Evolutionary conservation across 2,888 invertebrate genomes (phyloP), one percentile per base, ranked within the genome.

Genomic region (Conchocele bisecta): DNA sequence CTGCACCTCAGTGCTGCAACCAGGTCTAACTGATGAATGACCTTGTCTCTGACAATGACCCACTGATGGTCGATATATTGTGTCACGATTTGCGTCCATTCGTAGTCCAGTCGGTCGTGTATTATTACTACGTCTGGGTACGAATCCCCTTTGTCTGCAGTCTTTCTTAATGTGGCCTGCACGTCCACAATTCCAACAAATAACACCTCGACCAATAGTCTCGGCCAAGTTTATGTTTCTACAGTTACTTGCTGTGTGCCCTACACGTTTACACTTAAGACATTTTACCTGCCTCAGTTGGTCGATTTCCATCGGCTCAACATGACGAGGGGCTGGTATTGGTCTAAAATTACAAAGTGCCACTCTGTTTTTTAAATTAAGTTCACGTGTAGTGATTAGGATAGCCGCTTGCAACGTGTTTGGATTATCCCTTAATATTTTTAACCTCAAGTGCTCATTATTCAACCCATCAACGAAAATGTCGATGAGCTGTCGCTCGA

Each of bases 361-460:
- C n/a, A n/a, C n/a, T n/a, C n/a, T n/a, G n/a, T n/a, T n/a, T 67
- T 56, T 42, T 24, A 67, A 44, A 54, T 61, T 72, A 57, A 60
- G 60, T 37, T 72, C 63, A 5, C 39, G 13, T 9, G 37, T 44
- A 1, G 60, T 63, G 7, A 48, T 42, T 9, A 20, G 24, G 1
- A 67, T 54, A 2, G 65, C 65, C 0, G 17, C 46, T 17, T 50
- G 29, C 22, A 58, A 59, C 2, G 51, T 64, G 15, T 22, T 20
- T 6, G 57, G 53, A 35, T 69, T 53, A 2, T 48, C 64, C 6
- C 64, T 13, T 54, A 74, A 53, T 17, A 74, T 28, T 22, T 69
- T 69, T 1, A 69, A 22, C 39, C 69, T 74, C 28, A 74, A 31
- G 4, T 9, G 24, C 15, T 63, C 63, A 26, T 48, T 2, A 4